Evolutionary conservation across 1,140 invertebrate species (phyloP).

Genomic region (Episyrphus balteatus): DNA sequence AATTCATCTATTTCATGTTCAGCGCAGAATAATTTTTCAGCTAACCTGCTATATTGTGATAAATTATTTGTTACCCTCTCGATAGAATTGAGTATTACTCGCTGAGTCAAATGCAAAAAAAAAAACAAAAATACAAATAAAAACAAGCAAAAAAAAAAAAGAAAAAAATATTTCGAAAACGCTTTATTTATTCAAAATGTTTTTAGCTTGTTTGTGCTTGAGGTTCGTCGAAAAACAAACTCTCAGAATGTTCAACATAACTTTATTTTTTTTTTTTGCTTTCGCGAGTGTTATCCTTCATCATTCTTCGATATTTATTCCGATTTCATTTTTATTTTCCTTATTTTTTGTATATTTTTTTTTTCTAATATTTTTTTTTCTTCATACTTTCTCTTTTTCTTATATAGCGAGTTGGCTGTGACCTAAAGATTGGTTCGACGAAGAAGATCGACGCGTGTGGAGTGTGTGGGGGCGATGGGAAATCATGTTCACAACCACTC

Average conservation of each 20-base stretch:
- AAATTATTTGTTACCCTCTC: no score
- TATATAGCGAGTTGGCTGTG: conserved; percentile 78
- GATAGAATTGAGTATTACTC: no score
- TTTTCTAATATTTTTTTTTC: not conserved
- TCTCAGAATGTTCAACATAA: not conserved
- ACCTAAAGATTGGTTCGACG: conserved; percentile 72
- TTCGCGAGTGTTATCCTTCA: not conserved
- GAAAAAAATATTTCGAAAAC: no score
- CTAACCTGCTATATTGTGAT: no score
- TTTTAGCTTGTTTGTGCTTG: no score
- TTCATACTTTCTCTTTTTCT: conserved; percentile 12
- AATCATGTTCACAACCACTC: conserved; percentile 59
- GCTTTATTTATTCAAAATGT: no score
- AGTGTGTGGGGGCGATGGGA: conserved; percentile 81
- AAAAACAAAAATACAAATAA: no score
- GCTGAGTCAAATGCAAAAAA: no score
- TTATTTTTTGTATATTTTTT: not conserved
- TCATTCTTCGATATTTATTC: not conserved
- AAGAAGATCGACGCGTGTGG: conserved; percentile 79
- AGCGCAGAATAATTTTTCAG: no score
- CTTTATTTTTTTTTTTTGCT: not conserved
- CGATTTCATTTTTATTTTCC: not conserved
- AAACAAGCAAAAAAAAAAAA: no score
- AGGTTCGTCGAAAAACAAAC: not conserved
- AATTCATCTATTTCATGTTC: no score